These are phyloP conservation scores for Pongo pygmaeus DNA, from an alignment of 2,113 vertebrate species.

Conservation along the genomic window DNA sequence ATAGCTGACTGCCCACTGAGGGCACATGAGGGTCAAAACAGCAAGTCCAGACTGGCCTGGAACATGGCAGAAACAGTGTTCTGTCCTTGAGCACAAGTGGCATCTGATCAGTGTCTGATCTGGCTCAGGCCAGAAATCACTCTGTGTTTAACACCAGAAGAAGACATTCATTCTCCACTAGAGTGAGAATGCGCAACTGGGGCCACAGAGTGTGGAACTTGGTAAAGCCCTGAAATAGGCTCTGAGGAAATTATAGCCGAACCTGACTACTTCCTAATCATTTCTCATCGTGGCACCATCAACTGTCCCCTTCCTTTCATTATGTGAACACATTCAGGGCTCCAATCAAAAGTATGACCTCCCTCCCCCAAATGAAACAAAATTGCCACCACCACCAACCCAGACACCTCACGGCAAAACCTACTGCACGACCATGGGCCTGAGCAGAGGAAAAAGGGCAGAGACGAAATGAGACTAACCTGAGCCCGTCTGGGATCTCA, in stretches of 20 bases:
- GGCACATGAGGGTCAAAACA: neutral
- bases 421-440: accelerated
- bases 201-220: accelerated
- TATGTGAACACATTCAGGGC: neutral
- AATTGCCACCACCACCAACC: neutral
- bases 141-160: neutral
- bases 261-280: neutral
- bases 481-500: conserved; percentile 97
- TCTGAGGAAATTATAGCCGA: neutral
- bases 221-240: neutral
- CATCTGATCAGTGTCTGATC: accelerated
- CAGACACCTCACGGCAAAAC: neutral
- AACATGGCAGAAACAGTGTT: neutral
- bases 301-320: neutral
- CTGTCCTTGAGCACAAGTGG: neutral
- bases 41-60: neutral
- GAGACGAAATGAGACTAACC: conserved; percentile 83
- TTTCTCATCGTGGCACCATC: neutral
- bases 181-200: neutral
- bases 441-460: neutral
- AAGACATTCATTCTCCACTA: accelerated
- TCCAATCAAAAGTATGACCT: neutral
- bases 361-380: neutral
- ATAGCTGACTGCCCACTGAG: neutral
- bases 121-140: neutral